phyloP scores from a whole-genome alignment of 2,797 vertebrate species.

The Callimico goeldii region DNA sequence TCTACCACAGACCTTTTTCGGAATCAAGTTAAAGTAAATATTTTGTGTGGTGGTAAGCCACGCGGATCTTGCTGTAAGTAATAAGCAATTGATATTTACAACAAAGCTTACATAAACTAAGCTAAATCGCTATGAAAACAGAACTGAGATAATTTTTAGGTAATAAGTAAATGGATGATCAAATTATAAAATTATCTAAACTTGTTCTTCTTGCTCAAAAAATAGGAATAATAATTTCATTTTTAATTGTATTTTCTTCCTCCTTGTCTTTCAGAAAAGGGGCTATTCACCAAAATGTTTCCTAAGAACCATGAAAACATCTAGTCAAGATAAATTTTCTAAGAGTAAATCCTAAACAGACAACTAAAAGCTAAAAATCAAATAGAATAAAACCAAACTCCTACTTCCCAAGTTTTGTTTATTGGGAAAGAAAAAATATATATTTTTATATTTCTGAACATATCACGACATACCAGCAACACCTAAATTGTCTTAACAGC shows the following conservation, averaged over 20 bases:
- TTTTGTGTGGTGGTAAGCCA: background rate
- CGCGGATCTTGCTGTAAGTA: background rate
- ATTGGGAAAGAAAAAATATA: background rate
- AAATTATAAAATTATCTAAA: background rate
- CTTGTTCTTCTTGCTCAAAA: background rate
- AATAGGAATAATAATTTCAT: background rate
- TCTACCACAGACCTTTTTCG: background rate
- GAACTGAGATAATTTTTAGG: background rate
- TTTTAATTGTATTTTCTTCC: background rate
- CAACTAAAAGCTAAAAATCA: background rate
- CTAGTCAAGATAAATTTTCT: slow-evolving; percentile 22
- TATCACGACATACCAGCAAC: background rate
- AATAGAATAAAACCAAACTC: slow-evolving; percentile 33
- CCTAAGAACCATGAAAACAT: background rate
- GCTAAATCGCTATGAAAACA: background rate
- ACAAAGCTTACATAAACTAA: background rate
- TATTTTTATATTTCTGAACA: background rate
- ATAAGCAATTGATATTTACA: background rate
- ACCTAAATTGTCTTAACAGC: background rate
- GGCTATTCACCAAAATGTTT: background rate
- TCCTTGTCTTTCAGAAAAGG: background rate
- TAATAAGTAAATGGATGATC: background rate
- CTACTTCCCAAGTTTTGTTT: slow-evolving; percentile 2
- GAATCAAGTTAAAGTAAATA: slow-evolving; percentile 15
- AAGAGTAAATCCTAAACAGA: slow-evolving; percentile 9